Conservation (phyloP, 2,888 invertebrate species). For the Cordilura impudica region DNA sequence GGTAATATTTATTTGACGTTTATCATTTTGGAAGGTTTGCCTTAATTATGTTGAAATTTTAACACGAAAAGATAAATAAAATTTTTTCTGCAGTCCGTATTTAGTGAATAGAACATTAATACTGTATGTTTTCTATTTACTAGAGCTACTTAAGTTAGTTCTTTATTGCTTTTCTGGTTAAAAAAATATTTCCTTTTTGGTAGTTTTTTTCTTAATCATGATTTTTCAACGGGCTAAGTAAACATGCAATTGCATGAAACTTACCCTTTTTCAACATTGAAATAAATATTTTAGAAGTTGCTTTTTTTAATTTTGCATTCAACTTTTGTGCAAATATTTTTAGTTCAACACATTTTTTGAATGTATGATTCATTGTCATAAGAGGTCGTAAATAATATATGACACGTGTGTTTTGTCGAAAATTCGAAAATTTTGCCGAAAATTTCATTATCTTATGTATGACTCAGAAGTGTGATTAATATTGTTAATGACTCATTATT, state of each 20-base stretch:
- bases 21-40: not conserved
- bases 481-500: not conserved
- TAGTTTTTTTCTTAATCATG: not conserved
- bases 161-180: too few species aligned
- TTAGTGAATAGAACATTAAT: not conserved
- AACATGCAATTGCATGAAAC: constrained; percentile 51
- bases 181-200: constrained; percentile 23
- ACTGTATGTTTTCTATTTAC: not conserved
- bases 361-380: constrained; percentile 36
- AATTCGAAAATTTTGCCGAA: not conserved
- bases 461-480: constrained; percentile 26
- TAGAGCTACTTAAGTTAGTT: not conserved
- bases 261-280: constrained; percentile 35
- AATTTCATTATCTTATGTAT: constrained; percentile 15
- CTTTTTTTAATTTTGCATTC: constrained; percentile 31
- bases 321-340: constrained; percentile 37
- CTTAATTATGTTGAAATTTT: not conserved
- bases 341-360: too few species aligned
- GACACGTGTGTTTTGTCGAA: not conserved
- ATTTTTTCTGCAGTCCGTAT: not conserved
- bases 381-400: constrained; percentile 18
- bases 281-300: constrained; percentile 6
- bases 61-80: too few species aligned
- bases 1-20: not conserved
- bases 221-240: not conserved